phyloP scores from a whole-genome alignment of 2,113 vertebrate species.

The Poecile atricapillus region DNA sequence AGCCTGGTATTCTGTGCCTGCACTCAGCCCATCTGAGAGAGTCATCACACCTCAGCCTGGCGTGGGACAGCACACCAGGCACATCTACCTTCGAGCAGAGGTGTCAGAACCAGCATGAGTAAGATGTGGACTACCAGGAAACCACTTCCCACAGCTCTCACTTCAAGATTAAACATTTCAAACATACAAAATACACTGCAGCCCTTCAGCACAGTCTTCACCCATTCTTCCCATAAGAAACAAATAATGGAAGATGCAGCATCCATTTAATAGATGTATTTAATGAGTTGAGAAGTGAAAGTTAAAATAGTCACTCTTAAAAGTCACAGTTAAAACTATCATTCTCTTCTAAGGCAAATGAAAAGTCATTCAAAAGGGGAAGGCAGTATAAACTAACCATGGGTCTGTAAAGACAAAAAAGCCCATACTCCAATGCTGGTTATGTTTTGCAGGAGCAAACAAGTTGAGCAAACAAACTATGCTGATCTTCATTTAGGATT shows the following conservation, averaged over 20 bases:
- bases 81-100: not conserved
- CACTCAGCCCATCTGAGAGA: not conserved
- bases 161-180: not conserved
- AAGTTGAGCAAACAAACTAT: not conserved
- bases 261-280: not conserved
- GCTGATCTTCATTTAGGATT: not conserved
- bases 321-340: not conserved
- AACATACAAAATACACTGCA: not conserved
- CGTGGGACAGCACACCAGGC: not conserved
- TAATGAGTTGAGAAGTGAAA: not conserved
- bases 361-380: not conserved
- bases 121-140: slow-evolving; percentile 12
- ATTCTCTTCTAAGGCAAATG: not conserved
- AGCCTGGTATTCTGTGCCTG: not conserved
- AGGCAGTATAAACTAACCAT: not conserved
- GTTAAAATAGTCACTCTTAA: not conserved
- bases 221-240: not conserved
- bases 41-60: not conserved
- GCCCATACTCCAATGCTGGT: not conserved
- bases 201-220: not conserved
- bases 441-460: not conserved
- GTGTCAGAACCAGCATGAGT: not conserved
- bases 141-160: slow-evolving; percentile 10
- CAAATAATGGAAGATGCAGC: rapidly evolving
- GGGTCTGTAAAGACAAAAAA: not conserved